phyloP scores from a whole-genome alignment of 37 sponge, comb jelly and placozoan species.

The Haliclona indistincta region DNA sequence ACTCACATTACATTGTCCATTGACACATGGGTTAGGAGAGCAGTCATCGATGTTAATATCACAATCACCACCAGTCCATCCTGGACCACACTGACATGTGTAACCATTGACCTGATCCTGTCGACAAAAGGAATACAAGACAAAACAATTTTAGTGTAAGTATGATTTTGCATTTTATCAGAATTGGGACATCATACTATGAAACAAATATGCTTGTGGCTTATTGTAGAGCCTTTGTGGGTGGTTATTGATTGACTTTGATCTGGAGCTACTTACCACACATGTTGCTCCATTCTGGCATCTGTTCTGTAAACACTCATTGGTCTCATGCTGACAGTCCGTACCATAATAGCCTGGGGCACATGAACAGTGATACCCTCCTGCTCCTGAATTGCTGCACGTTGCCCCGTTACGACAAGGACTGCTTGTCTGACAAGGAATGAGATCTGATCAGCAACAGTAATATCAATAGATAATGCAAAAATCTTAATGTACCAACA shows the following conservation, averaged over 20 bases:
- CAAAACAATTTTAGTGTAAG: too few species aligned
- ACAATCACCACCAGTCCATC: conserved; percentile 30
- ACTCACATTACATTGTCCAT: too few species aligned
- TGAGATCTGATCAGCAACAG: too few species aligned
- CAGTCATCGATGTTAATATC: conserved; percentile 29
- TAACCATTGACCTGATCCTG: conserved; percentile 37
- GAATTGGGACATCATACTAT: too few species aligned
- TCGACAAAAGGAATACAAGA: neutral
- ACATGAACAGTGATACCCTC: conserved; percentile 20
- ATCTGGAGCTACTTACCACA: too few species aligned
- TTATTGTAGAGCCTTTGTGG: too few species aligned
- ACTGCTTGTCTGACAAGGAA: conserved; percentile 22
- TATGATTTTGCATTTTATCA: too few species aligned
- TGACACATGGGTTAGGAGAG: neutral
- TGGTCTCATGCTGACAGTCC: neutral
- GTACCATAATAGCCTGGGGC: neutral
- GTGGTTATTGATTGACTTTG: too few species aligned
- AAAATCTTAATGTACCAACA: neutral
- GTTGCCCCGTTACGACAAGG: conserved; percentile 56
- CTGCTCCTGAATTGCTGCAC: conserved; percentile 35
- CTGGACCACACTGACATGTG: conserved; percentile 26
- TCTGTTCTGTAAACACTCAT: conserved; percentile 19
- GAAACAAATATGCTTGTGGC: too few species aligned
- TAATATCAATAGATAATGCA: too few species aligned
- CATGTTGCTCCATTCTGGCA: conserved; percentile 36